A percentile compares a stretch with the other conserved stretches of the same genome.
These are phyloP conservation scores for Phalacrocorax aristotelis DNA, from an alignment of 2,113 vertebrate species.

Conservation along the genomic window DNA sequence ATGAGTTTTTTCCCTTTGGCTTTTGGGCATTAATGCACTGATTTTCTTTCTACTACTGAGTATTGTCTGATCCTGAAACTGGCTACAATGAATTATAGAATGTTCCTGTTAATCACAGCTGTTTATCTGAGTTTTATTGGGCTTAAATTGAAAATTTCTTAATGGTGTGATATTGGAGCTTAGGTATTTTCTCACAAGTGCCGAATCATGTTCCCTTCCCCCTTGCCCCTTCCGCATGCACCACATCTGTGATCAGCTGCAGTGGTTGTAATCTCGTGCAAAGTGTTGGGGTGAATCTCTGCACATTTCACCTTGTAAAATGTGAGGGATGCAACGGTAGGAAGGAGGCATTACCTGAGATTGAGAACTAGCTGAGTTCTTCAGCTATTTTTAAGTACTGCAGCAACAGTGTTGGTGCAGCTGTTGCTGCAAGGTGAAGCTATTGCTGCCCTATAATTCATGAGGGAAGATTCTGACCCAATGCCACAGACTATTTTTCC, in stretches of 20 bases:
- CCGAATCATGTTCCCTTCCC: rapidly evolving
- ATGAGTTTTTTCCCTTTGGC: background rate
- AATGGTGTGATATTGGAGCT: background rate
- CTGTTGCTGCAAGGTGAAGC: background rate
- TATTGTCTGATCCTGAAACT: conserved; percentile 20
- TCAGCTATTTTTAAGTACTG: background rate
- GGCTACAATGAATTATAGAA: background rate
- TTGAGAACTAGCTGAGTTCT: background rate
- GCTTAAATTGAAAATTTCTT: conserved; percentile 28
- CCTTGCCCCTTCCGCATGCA: background rate
- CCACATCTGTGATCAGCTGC: background rate
- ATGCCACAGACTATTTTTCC: background rate
- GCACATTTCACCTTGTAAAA: background rate
- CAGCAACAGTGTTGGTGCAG: background rate
- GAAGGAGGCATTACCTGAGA: background rate
- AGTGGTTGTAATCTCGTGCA: background rate
- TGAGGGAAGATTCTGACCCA: background rate
- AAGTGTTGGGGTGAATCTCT: background rate
- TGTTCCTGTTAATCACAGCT: conserved; percentile 39
- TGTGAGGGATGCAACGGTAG: background rate
- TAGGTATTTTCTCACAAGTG: background rate
- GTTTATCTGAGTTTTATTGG: conserved; percentile 31
- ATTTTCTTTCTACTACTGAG: background rate
- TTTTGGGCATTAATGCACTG: background rate
- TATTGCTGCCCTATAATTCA: background rate